A percentile compares a stretch with the other conserved stretches of the same genome.
These are phyloP conservation scores for Sphenopsis melanotis DNA, from an alignment of 2,797 vertebrate species.

Conservation along the genomic window DNA sequence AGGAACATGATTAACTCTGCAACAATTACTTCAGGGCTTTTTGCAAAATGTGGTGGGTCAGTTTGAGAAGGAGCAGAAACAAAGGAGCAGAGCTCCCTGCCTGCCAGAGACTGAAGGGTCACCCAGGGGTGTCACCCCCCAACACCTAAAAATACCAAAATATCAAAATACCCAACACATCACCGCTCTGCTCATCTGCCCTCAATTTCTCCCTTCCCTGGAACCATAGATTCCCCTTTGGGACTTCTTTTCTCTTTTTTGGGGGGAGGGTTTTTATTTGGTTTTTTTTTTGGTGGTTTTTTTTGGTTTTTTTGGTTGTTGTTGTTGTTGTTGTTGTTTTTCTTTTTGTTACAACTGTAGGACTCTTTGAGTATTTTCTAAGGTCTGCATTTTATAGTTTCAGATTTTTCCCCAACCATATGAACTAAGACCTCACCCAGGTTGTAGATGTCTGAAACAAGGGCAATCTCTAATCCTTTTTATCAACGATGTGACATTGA, in stretches of 20 bases:
- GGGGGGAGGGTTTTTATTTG: too few species aligned
- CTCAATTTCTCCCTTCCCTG: background rate
- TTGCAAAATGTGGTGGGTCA: background rate
- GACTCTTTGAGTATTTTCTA: background rate
- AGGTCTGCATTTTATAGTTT: background rate
- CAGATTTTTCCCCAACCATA: background rate
- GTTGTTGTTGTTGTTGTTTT: too few species aligned
- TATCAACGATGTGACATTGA: background rate
- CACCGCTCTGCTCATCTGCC: background rate
- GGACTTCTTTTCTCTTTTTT: fast-evolving
- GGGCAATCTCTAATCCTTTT: background rate
- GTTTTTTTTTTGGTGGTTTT: fast-evolving
- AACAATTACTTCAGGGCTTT: background rate
- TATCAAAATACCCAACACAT: background rate
- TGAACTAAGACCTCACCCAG: background rate
- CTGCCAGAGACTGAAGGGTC: background rate
- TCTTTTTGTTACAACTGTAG: too few species aligned
- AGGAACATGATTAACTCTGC: background rate
- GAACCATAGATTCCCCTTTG: background rate
- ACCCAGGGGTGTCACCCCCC: background rate
- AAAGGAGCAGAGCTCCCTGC: background rate
- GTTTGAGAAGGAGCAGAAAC: background rate
- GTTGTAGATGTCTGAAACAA: background rate
- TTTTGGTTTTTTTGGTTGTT: too few species aligned
- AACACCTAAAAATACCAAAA: background rate